These are phyloP conservation scores for Planiliza haematocheilus DNA, from an alignment of 2,113 vertebrate genomes.

Conservation along the genomic window DNA sequence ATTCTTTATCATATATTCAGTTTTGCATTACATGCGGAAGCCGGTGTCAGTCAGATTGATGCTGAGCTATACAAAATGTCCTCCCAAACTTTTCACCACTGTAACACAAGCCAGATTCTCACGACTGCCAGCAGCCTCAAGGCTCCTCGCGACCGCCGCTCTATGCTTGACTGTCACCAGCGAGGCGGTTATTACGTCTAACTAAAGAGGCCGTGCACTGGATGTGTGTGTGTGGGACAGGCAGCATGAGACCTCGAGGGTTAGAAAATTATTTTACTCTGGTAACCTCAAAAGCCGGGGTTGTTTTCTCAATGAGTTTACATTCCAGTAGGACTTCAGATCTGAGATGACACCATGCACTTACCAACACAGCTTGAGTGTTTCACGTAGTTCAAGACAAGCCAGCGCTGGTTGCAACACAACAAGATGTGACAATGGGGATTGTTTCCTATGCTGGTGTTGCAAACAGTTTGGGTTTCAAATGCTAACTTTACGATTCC, in stretches of 20 bases:
- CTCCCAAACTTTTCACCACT: conserved; percentile 44
- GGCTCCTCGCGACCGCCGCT: conserved; percentile 25
- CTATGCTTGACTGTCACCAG: conserved; percentile 41
- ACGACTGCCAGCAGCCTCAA: conserved; percentile 28
- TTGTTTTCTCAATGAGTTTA: conserved; percentile 69
- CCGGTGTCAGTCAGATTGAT: conserved; percentile 49
- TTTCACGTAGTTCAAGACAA: conserved; percentile 8
- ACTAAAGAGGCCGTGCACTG: background rate
- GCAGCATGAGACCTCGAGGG: conserved; percentile 22
- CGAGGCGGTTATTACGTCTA: conserved; percentile 29
- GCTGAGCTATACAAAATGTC: conserved; percentile 51
- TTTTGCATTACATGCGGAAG: conserved; percentile 37
- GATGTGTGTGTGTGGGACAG: conserved; percentile 16
- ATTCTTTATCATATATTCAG: conserved; percentile 18
- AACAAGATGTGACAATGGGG: conserved; percentile 1
- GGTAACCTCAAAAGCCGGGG: conserved; percentile 8
- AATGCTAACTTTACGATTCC: too few relatives aligned
- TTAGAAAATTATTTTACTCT: conserved; percentile 28
- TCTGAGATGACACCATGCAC: conserved; percentile 66
- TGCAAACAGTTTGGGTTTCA: too few relatives aligned
- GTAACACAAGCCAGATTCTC: conserved; percentile 60
- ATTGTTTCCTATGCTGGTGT: too few relatives aligned
- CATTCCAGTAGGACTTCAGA: conserved; percentile 65
- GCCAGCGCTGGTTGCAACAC: background rate
- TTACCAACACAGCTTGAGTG: conserved; percentile 60